Conservation (phyloP, 1,140 invertebrate genomes). For the Scaptomyza pallida region DNA sequence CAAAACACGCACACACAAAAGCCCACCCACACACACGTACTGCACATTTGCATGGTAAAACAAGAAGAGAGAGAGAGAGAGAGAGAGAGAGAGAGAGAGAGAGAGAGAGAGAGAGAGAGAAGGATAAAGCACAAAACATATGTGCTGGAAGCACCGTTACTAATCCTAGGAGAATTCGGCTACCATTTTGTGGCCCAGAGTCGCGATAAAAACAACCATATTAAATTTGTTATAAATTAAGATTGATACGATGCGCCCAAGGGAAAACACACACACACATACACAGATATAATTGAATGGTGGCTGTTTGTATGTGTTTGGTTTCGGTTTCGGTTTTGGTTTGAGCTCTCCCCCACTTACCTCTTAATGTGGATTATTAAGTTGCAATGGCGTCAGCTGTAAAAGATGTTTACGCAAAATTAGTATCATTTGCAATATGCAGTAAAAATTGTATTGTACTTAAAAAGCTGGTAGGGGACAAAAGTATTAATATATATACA, state of each 20-base stretch:
- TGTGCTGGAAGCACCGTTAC: constrained; percentile 4
- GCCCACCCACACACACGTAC: constrained; percentile 13
- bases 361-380: constrained; percentile 22
- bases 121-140: constrained; percentile 11
- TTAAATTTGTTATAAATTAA: constrained; percentile 80
- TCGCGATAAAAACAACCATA: constrained; percentile 44
- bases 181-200: constrained; percentile 16
- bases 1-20: not conserved
- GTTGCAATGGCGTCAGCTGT: constrained; percentile 16
- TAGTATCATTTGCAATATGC: constrained; percentile 32
- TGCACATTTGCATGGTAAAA: constrained; percentile 58
- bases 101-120: no score
- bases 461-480: constrained; percentile 6
- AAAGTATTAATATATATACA: no score
- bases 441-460: constrained; percentile 35
- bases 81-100: no score
- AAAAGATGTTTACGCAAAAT: constrained; percentile 20
- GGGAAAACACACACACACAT: constrained; percentile 6
- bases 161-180: constrained; percentile 52
- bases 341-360: constrained; percentile 38
- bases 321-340: not conserved
- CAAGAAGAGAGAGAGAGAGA: no score
- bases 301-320: not conserved
- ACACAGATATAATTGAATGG: not conserved
- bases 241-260: constrained; percentile 69